Evolutionary conservation across 2,888 invertebrate genomes (phyloP), one percentile per base, ranked within the genome.

Genomic region (Drosophila greeni): DNA sequence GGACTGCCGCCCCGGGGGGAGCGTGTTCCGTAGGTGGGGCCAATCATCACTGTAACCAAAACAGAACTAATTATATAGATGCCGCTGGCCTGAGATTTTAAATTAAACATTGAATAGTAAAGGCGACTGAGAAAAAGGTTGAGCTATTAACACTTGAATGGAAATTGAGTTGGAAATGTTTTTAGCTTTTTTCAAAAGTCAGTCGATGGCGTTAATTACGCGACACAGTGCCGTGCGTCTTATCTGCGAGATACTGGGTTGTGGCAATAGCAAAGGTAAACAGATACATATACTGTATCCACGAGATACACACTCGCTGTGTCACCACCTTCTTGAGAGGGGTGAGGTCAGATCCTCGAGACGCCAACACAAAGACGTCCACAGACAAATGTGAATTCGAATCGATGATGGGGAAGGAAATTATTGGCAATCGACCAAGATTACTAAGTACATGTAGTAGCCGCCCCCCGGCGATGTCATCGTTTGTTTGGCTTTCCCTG

Each of bases 351-450:
- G 40, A 62, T 62, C 29, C 66, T 29, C 53, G 36, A 36, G 43
- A 66, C 66, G 36, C 39, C 57, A 57, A 62, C 37, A 23, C 20
- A 53, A 33, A 66, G 43, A 26, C 24, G 37, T 43, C 59, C 40
- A 48, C 47, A 36, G 40, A 42, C 71, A 64, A 76, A 65, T 74
- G 72, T 66, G 49, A 74, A 61, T 69, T 39, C 69, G 57, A 84
- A 84, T 82, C 80, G 74, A 84, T 81, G 74, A 84, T 85, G 74
- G 57, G 57, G 34, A 59, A 72, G 56, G 34, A 59, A 75, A 72
- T 70, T 66, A 79, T 75, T 80, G 84, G 69, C 85, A 75, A 69
- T 64, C 67, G 52, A 67, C 67, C 67, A 62, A 71, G 37, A 45
- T 47, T 53, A 29, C 69, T 14, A 20, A 43, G 64, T n/a, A n/a